Percentiles rank a stretch among this genome's conserved stretches.
phyloP scores from a whole-genome alignment of 1,140 invertebrate genomes.

The Acyrthosiphon pisum region DNA sequence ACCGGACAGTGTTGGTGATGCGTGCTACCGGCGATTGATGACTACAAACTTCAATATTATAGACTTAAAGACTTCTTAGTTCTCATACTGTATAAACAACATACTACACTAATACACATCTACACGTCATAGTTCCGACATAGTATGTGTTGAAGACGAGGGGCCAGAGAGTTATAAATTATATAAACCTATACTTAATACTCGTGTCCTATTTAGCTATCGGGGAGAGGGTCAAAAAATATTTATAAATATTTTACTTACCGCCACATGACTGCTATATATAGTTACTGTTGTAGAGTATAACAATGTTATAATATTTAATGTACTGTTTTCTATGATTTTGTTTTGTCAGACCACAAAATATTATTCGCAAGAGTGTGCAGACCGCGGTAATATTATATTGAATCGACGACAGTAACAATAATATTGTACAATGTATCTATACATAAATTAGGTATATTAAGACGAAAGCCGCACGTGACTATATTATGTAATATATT shows the following conservation, averaged over 20 bases:
- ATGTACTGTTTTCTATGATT: background rate
- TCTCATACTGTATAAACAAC: no score
- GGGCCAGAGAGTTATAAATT: no score
- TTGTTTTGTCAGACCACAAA: background rate
- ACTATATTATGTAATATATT: background rate
- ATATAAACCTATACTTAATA: background rate
- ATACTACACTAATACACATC: no score
- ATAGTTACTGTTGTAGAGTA: no score
- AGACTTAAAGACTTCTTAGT: no score
- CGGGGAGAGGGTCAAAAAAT: background rate
- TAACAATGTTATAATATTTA: no score
- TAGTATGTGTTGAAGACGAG: no score
- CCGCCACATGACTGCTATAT: background rate
- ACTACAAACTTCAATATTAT: no score
- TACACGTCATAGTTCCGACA: no score
- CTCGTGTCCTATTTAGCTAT: background rate
- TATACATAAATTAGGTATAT: background rate
- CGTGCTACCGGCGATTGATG: background rate
- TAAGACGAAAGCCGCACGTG: background rate
- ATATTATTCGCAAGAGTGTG: background rate
- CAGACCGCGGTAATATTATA: background rate
- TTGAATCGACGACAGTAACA: background rate
- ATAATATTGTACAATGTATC: background rate
- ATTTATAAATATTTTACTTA: constrained; percentile 1
- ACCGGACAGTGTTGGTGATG: background rate